Evolutionary conservation across 2,797 vertebrate genomes (phyloP), one percentile per base, ranked within the genome.

Genomic region (Pitangus sulphuratus): DNA sequence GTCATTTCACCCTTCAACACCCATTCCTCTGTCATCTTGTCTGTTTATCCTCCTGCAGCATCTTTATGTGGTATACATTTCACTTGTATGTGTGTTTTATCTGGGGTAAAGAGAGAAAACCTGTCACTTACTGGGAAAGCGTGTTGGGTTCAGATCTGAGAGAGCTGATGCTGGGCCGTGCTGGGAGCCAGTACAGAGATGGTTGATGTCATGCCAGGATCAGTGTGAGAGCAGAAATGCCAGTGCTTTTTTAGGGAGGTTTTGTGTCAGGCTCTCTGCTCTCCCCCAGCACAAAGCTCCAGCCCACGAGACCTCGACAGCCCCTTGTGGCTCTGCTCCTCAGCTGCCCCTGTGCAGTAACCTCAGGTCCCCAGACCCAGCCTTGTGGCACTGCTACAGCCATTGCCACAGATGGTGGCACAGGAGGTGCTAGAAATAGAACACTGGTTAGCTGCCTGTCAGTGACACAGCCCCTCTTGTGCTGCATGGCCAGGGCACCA

Each of bases 1-100:
- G 93, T 97, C 97, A 96, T 97, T 97, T 97, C 97, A 97, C 96
- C 93, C 88, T 93, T 88, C 95, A 78, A 65, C 93, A 97, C 97
- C 97, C 96, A 68, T 68, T 96, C 78, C 83, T 93, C 96, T 96
- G 42, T 95, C 87, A 82, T 77, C 96, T 90, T 71, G 87, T 97
- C 89, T 97, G 94, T 97, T 97, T 97, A 97, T 95, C 94, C 84
- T 76, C 88, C 84, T 84, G 92, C 90, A 91, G 93, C 91, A 47
- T 95, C 85, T 93, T 80, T 82, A 40, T 84, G 82, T 97, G 96
- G 64, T 95, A 53, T 89, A 56, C 15, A 8, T 96, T 92, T 93
- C 39, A 66, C 85, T 64, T 35, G 44, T 45, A 5, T 0, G 2
- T 91, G 57, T 93, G 26, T 87, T 85, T 51, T 84, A 26, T 64